phyloP scores from a whole-genome alignment of 2,113 vertebrate genomes.

The Takifugu flavidus region DNA sequence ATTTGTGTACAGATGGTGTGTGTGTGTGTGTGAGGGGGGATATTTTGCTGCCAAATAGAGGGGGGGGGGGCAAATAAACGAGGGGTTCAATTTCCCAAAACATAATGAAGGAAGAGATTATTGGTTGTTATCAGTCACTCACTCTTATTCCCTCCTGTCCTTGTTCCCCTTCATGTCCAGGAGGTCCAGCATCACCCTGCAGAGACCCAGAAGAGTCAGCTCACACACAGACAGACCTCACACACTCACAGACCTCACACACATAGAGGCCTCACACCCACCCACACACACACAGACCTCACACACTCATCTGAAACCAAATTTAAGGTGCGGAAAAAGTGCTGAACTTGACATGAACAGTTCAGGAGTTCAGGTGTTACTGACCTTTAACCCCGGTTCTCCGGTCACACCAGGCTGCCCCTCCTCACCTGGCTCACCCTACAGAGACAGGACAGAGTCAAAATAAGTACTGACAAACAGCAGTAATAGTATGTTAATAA shows the following conservation, averaged over 20 bases:
- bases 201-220: constrained; percentile 27
- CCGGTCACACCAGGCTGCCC: constrained; percentile 87
- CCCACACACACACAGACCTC: too few species aligned
- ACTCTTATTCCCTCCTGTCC: constrained; percentile 85
- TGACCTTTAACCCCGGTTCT: constrained; percentile 87
- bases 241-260: background rate
- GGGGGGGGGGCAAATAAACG: constrained; percentile 28
- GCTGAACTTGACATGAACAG: background rate
- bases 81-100: constrained; percentile 35
- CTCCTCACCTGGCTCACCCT: constrained; percentile 87
- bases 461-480: background rate
- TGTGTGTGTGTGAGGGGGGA: too few species aligned
- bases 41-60: constrained; percentile 9
- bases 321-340: too few species aligned
- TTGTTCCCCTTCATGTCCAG: constrained; percentile 79
- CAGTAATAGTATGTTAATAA: background rate
- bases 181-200: constrained; percentile 81
- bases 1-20: too few species aligned
- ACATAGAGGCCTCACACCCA: too few species aligned
- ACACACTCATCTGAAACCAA: too few species aligned
- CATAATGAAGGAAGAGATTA: constrained; percentile 29
- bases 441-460: background rate
- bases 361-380: background rate
- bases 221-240: background rate
- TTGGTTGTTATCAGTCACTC: constrained; percentile 58